Conservation (phyloP, 2,888 invertebrate species). For the Catotricha subobsoleta region DNA sequence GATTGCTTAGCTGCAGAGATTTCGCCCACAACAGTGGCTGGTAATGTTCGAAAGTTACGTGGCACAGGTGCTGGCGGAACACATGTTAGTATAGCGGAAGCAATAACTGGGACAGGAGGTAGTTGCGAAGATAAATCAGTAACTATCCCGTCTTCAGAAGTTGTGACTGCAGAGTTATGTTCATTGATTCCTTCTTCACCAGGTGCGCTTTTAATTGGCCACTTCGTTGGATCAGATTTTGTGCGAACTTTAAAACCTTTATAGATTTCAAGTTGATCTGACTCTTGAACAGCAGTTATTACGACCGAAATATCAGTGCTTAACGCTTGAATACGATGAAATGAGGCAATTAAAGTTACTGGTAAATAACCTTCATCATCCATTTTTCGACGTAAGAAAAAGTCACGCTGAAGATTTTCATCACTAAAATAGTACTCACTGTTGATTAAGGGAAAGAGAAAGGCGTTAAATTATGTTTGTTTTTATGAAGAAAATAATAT, state of each 20-base stretch:
- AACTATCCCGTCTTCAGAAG: background rate
- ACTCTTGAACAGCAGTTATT: slow-evolving; percentile 67
- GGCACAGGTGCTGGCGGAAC: slow-evolving; percentile 58
- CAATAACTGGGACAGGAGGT: slow-evolving; percentile 24
- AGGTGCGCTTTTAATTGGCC: slow-evolving; percentile 61
- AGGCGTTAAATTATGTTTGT: background rate
- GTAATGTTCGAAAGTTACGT: slow-evolving; percentile 33
- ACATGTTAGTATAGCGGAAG: slow-evolving; percentile 40
- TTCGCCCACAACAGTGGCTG: slow-evolving; percentile 1
- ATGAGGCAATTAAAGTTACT: slow-evolving; percentile 84
- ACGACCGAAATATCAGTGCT: slow-evolving; percentile 72
- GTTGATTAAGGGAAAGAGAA: background rate
- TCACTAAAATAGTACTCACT: slow-evolving; percentile 99
- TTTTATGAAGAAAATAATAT: slow-evolving; percentile 6
- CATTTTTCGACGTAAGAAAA: slow-evolving; percentile 95
- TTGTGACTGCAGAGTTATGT: no score
- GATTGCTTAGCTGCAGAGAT: slow-evolving; percentile 1
- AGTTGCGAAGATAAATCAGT: background rate
- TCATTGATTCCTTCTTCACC: no score
- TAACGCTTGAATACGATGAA: slow-evolving; percentile 79
- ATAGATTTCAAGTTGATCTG: slow-evolving; percentile 67
- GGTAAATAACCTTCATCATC: slow-evolving; percentile 84
- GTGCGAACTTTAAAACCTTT: slow-evolving; percentile 67
- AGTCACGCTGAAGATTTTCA: slow-evolving; percentile 87
- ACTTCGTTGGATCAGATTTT: slow-evolving; percentile 60